These are phyloP conservation scores for Panagrolaimus sp. DNA, from an alignment of 1,140 invertebrate species.

Conservation along the genomic window DNA sequence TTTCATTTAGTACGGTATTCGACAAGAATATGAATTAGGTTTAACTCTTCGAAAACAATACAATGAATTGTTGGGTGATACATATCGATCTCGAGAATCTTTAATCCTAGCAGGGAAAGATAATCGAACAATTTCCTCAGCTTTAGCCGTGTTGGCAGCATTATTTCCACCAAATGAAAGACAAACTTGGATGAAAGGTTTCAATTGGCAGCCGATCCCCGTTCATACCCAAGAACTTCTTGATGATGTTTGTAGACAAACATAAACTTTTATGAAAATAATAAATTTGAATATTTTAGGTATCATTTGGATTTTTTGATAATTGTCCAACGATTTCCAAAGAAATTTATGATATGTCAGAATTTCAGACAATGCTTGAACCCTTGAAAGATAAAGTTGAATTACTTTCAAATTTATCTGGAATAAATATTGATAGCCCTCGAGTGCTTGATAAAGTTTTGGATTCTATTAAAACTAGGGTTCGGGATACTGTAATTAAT, in stretches of 20 bases:
- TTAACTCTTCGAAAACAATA: neutral
- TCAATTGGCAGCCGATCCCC: constrained; percentile 1
- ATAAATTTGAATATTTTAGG: no score
- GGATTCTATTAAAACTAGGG: constrained; percentile 7
- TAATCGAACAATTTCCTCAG: constrained; percentile 5
- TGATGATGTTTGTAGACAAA: constrained; percentile 1
- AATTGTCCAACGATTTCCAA: neutral
- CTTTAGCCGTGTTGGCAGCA: constrained; percentile 2
- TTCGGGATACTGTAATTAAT: no score
- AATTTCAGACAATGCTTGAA: neutral
- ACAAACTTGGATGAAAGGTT: neutral
- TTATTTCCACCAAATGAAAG: neutral
- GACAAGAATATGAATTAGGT: constrained; percentile 6
- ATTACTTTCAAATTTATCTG: constrained; percentile 1
- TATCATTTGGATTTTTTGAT: constrained; percentile 6
- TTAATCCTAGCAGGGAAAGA: neutral
- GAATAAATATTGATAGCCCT: neutral
- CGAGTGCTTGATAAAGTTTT: constrained; percentile 3
- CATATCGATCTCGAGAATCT: neutral
- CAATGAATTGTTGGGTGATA: neutral
- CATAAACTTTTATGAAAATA: no score
- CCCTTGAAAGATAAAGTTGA: neutral
- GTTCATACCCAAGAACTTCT: neutral
- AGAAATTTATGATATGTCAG: neutral
- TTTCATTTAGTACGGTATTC: neutral